Conservation (phyloP, 2,113 vertebrate species). For the Lanius collurio region DNA sequence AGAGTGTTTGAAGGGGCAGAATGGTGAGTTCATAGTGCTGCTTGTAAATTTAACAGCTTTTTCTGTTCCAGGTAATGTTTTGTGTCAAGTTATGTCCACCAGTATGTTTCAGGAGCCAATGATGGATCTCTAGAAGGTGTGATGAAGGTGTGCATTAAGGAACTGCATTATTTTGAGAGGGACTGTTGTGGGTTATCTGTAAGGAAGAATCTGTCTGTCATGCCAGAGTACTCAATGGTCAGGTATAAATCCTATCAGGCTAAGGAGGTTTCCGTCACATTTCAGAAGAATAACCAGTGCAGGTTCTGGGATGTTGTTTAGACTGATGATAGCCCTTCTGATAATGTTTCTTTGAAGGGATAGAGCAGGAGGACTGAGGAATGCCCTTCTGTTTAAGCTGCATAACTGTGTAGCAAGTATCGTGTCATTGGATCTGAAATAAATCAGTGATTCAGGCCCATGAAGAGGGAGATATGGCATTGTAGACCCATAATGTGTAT, state of each 20-base stretch:
- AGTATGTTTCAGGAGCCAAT: neutral
- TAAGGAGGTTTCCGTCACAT: neutral
- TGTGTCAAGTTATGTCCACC: neutral
- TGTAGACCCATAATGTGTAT: neutral
- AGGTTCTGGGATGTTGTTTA: neutral
- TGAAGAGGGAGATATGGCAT: neutral
- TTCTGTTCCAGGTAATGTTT: neutral
- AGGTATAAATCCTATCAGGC: neutral
- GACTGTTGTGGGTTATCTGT: neutral
- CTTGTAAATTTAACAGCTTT: neutral
- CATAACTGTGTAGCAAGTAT: neutral
- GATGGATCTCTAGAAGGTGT: neutral
- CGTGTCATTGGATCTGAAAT: neutral
- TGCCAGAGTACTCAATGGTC: accelerated
- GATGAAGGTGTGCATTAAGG: neutral
- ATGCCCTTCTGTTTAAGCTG: neutral
- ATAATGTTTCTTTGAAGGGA: neutral
- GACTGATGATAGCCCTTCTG: neutral
- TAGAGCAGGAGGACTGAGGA: neutral
- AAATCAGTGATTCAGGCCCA: neutral
- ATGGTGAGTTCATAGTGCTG: neutral
- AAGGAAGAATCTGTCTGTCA: neutral
- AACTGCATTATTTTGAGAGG: neutral
- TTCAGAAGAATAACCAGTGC: neutral
- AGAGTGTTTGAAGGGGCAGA: neutral